These are phyloP conservation scores for Lysandra bellargus DNA, from an alignment of 2,888 invertebrate genomes.

Conservation along the genomic window DNA sequence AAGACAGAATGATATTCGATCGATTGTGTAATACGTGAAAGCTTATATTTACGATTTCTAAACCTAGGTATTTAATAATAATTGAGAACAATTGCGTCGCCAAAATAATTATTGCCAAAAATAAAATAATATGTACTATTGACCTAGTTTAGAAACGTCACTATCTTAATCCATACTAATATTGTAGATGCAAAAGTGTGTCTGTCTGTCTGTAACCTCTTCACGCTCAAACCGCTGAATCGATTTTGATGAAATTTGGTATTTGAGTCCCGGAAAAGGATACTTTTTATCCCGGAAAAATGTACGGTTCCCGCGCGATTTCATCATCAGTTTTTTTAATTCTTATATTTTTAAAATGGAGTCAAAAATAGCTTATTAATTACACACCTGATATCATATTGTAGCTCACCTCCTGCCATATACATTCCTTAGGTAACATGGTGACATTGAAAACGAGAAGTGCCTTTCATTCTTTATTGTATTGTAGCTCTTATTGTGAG, in stretches of 20 bases:
- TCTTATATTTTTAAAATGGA: neutral
- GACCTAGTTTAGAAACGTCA: no score
- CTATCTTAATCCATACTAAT: no score
- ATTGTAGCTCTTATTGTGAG: neutral
- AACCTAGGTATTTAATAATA: neutral
- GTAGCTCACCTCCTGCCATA: neutral
- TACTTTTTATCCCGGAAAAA: no score
- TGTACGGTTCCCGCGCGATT: no score
- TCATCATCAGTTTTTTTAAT: no score
- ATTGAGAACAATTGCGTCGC: neutral
- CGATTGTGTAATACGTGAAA: neutral
- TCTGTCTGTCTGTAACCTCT: no score
- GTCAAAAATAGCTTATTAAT: neutral
- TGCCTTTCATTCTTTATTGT: neutral
- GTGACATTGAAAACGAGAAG: neutral
- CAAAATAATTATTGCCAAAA: neutral
- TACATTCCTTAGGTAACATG: neutral
- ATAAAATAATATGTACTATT: neutral
- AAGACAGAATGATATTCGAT: neutral
- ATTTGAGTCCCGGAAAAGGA: no score
- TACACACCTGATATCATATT: neutral
- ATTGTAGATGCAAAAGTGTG: no score
- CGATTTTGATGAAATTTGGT: no score
- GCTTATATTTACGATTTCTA: constrained; percentile 6
- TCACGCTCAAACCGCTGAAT: no score